Percentiles rank a stretch among this genome's conserved stretches.
These are phyloP conservation scores for Drosophila oshimai DNA, from an alignment of 1,140 invertebrate genomes.

Conservation along the genomic window DNA sequence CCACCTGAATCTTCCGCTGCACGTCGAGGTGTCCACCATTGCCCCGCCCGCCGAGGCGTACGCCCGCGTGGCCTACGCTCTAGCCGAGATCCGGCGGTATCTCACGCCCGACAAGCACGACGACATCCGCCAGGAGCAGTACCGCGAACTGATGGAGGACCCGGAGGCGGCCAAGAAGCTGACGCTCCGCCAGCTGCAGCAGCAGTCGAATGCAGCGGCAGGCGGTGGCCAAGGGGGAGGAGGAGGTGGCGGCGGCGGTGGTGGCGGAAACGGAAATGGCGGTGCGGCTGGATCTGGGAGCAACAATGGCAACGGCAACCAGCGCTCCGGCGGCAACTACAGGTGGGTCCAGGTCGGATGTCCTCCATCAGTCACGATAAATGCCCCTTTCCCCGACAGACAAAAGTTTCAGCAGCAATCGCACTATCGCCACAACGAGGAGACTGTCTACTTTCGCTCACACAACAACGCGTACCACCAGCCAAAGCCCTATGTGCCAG, in stretches of 20 bases:
- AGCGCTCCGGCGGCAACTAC: slow-evolving; percentile 67
- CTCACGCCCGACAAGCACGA: slow-evolving; percentile 90
- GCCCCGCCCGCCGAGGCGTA: slow-evolving; percentile 96
- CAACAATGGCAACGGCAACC: slow-evolving; percentile 55
- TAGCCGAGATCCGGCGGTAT: slow-evolving; percentile 90
- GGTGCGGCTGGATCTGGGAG: slow-evolving; percentile 29
- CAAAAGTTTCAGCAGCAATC: slow-evolving; percentile 81
- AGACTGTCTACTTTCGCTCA: slow-evolving; percentile 81
- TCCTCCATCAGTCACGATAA: background rate
- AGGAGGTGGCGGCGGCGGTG: slow-evolving; percentile 10
- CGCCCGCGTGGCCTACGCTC: slow-evolving; percentile 93
- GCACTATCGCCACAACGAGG: slow-evolving; percentile 81
- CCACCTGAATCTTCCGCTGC: slow-evolving; percentile 95
- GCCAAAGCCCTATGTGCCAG: slow-evolving; percentile 82
- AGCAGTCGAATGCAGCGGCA: slow-evolving; percentile 61
- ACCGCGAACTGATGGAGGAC: slow-evolving; percentile 87
- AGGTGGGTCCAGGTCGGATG: slow-evolving; percentile 24
- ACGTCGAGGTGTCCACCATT: slow-evolving; percentile 95
- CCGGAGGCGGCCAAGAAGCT: slow-evolving; percentile 80
- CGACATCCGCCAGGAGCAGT: slow-evolving; percentile 91
- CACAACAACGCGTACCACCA: slow-evolving; percentile 79
- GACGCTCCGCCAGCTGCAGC: slow-evolving; percentile 72
- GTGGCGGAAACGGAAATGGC: slow-evolving; percentile 29
- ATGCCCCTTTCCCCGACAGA: slow-evolving; percentile 22
- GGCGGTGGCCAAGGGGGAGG: slow-evolving; percentile 17